phyloP scores from a whole-genome alignment of 2,888 invertebrate species.

The Psylliodes chrysocephalus region DNA sequence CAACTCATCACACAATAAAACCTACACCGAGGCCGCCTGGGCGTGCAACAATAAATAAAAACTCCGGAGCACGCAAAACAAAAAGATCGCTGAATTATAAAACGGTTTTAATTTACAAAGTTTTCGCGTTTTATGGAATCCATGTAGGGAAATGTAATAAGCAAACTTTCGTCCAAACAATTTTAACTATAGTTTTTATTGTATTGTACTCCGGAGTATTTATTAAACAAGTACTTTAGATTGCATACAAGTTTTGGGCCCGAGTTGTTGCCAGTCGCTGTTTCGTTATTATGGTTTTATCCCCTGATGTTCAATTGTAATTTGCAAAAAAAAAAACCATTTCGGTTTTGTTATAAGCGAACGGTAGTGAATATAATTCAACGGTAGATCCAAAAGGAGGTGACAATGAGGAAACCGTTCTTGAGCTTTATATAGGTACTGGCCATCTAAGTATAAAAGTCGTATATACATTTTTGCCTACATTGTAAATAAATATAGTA shows the following conservation, averaged over 20 bases:
- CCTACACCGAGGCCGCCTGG: not conserved
- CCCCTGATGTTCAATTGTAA: constrained; percentile 34
- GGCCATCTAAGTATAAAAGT: too few species aligned
- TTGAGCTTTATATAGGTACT: too few species aligned
- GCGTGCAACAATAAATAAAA: constrained; percentile 25
- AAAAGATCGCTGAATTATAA: constrained; percentile 36
- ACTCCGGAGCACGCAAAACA: constrained; percentile 13
- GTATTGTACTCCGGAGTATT: constrained; percentile 52
- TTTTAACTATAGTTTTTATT: constrained; percentile 52
- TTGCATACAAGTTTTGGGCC: constrained; percentile 34
- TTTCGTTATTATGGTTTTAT: constrained; percentile 16
- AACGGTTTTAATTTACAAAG: constrained; percentile 51
- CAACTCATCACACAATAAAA: too few species aligned
- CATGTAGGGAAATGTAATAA: constrained; percentile 51
- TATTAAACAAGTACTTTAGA: constrained; percentile 47
- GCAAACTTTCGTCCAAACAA: constrained; percentile 52
- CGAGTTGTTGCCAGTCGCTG: too few species aligned
- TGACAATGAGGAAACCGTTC: too few species aligned
- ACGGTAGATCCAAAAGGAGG: too few species aligned
- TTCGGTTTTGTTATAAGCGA: constrained; percentile 7
- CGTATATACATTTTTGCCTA: too few species aligned
- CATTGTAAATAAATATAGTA: too few species aligned
- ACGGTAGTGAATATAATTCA: too few species aligned
- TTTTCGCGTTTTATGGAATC: constrained; percentile 50
- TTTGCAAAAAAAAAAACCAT: constrained; percentile 30